Evolutionary conservation across 2,797 vertebrate genomes (phyloP).

Genomic region (Muscicapa comitata): DNA sequence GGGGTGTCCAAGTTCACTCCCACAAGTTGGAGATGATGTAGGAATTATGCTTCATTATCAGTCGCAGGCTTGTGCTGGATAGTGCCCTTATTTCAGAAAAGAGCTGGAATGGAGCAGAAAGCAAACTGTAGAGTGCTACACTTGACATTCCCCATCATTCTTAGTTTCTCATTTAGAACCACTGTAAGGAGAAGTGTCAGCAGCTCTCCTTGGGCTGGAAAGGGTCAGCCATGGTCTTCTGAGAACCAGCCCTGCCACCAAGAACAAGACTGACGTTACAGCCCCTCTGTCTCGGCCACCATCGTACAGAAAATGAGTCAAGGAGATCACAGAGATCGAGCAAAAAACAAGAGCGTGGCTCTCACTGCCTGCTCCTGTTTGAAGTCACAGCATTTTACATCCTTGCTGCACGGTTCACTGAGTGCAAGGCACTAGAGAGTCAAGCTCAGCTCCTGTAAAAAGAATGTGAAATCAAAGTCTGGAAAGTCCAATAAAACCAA

Average conservation of each 20-base stretch:
- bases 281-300: not conserved
- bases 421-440: not conserved
- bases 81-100: not conserved
- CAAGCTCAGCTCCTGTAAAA: not conserved
- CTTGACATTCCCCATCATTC: not conserved
- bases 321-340: not conserved
- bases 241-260: not conserved
- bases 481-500: conserved; percentile 39
- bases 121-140: not conserved
- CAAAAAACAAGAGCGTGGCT: not conserved
- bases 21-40: not conserved
- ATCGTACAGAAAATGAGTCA: not conserved
- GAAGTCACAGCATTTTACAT: not conserved
- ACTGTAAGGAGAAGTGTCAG: not conserved
- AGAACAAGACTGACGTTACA: not conserved
- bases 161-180: not conserved
- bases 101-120: not conserved
- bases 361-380: not conserved
- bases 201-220: not conserved
- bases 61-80: not conserved
- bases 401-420: not conserved
- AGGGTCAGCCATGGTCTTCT: not conserved
- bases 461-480: not conserved
- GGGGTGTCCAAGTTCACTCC: not conserved
- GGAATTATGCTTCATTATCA: not conserved